Base-by-base conservation (phyloP, 2,113 vertebrate genomes). In the Oriolus oriolus region DNA sequence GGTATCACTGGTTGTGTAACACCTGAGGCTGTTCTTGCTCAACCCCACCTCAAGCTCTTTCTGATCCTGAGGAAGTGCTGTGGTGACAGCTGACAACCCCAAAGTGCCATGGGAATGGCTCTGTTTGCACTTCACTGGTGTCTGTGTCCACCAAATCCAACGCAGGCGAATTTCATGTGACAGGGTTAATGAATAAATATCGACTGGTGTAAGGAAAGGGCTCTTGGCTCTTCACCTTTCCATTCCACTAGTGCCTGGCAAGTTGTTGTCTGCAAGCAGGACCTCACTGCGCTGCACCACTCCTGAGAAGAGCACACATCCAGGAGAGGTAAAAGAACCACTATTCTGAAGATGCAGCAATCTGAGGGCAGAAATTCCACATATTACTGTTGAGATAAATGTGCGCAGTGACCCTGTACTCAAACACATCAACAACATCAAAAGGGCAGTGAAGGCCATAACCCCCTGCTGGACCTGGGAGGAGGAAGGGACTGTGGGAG, bases 401-500 rank as follows among this genome's bases (percentile, higher is more conserved):
- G 28, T 12, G 7, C 7, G 9, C 1, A 1, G 30, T 60, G 82
- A 68, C 3, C 37, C 19, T 39, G 33, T 17, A 35, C 23, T 64
- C 37, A 60, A 75, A 47, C 26, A 54, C 0, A 1, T 4, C 7
- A 1, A 8, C 27, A 61, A 26, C 37, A 63, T 14, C 45, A 56
- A 30, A 65, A 35, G 22, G 21, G 23, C 41, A 50, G 31, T 10
- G 44, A 69, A 73, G 41, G 44, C 39, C 59, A 8, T 3, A 41
- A 35, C 1, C 1, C 26, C 3, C 4, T 59, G 23, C 42, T 50
- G 16, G 42, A 88, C 26, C 31, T 2, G 1, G 53, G 41, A 21
- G 24, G 68, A 37, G 45, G 13, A 56, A 47, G 2, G 3, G 28
- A 33, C 35, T 45, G 2, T 12, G 39, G 44, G 9, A 53, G 2